Evolutionary conservation across 2,888 invertebrate species (phyloP).

Genomic region (Drosophila rubida): DNA sequence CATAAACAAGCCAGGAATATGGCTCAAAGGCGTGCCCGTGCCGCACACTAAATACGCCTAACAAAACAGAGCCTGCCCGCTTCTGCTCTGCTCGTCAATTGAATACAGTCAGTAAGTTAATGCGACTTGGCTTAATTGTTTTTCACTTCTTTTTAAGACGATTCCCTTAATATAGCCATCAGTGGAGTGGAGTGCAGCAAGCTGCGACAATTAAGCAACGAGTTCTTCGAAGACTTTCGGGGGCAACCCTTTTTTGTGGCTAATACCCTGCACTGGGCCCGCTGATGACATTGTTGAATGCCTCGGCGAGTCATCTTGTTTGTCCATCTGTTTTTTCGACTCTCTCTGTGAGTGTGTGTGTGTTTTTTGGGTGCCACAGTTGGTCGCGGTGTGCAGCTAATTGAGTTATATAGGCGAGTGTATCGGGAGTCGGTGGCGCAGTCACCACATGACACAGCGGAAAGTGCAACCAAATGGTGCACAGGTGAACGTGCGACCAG

Average conservation of each 20-base stretch:
- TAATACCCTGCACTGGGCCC: slow-evolving; percentile 7
- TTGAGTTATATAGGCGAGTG: slow-evolving; percentile 64
- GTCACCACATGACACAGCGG: slow-evolving; percentile 64
- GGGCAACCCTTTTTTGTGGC: neutral
- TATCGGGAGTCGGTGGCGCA: slow-evolving; percentile 34
- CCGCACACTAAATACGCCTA: neutral
- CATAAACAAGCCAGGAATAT: neutral
- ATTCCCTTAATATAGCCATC: neutral
- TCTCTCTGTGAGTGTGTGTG: no score
- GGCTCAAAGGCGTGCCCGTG: neutral
- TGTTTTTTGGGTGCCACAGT: slow-evolving; percentile 19
- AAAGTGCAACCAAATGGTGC: slow-evolving; percentile 44
- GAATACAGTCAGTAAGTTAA: no score
- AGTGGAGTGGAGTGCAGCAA: neutral
- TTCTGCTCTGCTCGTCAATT: no score
- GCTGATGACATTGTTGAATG: slow-evolving; percentile 23
- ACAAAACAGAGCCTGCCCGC: neutral
- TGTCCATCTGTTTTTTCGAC: neutral
- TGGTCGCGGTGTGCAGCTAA: slow-evolving; percentile 55
- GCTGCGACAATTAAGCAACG: neutral
- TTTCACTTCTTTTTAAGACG: no score
- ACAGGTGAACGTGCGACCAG: slow-evolving; percentile 47
- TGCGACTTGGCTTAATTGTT: no score
- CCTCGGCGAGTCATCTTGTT: slow-evolving; percentile 7
- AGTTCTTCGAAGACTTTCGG: neutral